Evolutionary conservation across 1,140 invertebrate species (phyloP).

Genomic region (Drosophila saltans): DNA sequence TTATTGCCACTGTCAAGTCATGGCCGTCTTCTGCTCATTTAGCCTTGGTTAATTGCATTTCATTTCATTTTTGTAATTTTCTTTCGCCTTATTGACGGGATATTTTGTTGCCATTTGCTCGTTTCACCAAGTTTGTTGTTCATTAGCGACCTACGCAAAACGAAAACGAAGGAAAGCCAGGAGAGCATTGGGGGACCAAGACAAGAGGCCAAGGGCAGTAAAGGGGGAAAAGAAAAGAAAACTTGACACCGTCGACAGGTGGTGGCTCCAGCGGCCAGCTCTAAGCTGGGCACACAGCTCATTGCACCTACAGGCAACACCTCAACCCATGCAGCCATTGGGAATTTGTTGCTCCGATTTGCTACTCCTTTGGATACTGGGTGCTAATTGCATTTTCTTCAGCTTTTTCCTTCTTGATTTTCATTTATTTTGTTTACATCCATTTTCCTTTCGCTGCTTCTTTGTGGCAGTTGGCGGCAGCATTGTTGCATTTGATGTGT

Average conservation of each 20-base stretch:
- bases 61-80: conserved; percentile 60
- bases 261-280: not conserved
- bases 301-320: conserved; percentile 8
- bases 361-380: not conserved
- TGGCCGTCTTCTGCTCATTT: conserved; percentile 44
- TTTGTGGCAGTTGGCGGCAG: conserved; percentile 23
- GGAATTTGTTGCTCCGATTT: not conserved
- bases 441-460: conserved; percentile 19
- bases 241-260: conserved; percentile 8
- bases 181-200: too few relatives aligned
- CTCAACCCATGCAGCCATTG: not conserved
- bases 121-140: conserved; percentile 64
- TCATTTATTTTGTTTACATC: not conserved
- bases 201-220: conserved; percentile 19
- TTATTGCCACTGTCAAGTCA: not conserved
- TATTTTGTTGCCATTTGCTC: conserved; percentile 48
- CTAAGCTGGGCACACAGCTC: not conserved
- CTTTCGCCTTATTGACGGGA: conserved; percentile 46
- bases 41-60: conserved; percentile 74
- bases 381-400: conserved; percentile 19
- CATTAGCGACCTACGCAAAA: conserved; percentile 52
- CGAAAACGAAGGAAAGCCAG: not conserved
- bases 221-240: conserved; percentile 21
- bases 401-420: conserved; percentile 6
- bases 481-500: conserved; percentile 34